These are phyloP conservation scores for Crotalus horridus DNA, from an alignment of 2,113 vertebrate species.

Conservation along the genomic window DNA sequence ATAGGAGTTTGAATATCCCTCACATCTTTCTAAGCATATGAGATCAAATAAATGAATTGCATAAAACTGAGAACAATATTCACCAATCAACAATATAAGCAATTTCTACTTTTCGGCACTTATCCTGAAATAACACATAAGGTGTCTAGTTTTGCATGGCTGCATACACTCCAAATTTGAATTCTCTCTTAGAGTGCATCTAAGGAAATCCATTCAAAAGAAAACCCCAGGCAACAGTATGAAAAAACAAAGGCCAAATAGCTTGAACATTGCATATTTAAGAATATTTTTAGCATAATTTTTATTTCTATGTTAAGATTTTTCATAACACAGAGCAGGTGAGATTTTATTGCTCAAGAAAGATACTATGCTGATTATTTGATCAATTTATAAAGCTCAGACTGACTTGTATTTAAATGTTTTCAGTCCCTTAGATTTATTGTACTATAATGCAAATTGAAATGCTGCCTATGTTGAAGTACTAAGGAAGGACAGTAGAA, in stretches of 20 bases:
- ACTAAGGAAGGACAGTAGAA: background rate
- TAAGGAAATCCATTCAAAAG: background rate
- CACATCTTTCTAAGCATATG: conserved; percentile 83
- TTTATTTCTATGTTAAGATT: background rate
- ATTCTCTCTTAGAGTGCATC: background rate
- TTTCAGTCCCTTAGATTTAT: background rate
- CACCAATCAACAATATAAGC: background rate
- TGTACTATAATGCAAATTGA: background rate
- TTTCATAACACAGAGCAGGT: background rate
- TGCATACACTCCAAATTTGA: background rate
- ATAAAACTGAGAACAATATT: conserved; percentile 26
- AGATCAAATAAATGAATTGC: conserved; percentile 61
- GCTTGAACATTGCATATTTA: background rate
- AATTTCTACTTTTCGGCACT: background rate
- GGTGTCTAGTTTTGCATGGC: background rate
- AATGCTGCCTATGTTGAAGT: background rate
- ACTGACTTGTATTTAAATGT: background rate
- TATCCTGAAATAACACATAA: background rate
- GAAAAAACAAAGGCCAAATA: background rate
- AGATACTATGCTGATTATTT: background rate
- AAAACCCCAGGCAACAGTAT: background rate
- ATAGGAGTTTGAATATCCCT: conserved; percentile 89
- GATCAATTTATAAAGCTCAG: background rate
- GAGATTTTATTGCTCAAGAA: background rate
- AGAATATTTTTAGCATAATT: background rate